Evolutionary conservation across 2,888 invertebrate genomes (phyloP).

Genomic region (Lasioglossum leucozonium): DNA sequence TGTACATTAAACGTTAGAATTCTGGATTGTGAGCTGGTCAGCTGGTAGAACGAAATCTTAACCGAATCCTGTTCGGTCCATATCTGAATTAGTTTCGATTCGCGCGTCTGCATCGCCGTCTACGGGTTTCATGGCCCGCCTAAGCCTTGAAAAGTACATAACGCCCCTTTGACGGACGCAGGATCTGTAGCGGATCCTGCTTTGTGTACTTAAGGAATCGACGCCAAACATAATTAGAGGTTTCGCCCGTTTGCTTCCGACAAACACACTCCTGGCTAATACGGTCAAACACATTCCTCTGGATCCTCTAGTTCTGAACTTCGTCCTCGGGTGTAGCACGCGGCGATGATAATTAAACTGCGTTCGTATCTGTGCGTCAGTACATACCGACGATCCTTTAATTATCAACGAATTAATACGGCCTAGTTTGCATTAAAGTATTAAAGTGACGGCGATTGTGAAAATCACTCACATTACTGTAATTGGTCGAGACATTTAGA

Average conservation of each 20-base stretch:
- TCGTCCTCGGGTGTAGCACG: slow-evolving; percentile 24
- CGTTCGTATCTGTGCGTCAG: slow-evolving; percentile 15
- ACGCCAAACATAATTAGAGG: slow-evolving; percentile 83
- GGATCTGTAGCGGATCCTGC: slow-evolving; percentile 66
- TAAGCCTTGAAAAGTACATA: slow-evolving; percentile 65
- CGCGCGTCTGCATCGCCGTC: slow-evolving; percentile 35
- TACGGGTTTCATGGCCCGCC: slow-evolving; percentile 52
- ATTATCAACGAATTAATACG: not conserved
- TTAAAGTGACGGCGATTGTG: not conserved
- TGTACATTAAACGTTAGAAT: not conserved
- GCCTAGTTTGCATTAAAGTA: not conserved
- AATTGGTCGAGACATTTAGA: not conserved
- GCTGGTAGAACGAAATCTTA: not conserved
- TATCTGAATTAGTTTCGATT: slow-evolving; percentile 56
- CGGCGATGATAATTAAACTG: slow-evolving; percentile 40
- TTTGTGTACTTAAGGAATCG: slow-evolving; percentile 80
- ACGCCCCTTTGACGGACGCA: slow-evolving; percentile 70
- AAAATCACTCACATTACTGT: not conserved
- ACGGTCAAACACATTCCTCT: slow-evolving; percentile 73
- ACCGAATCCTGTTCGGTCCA: not conserved
- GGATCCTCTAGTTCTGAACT: slow-evolving; percentile 45
- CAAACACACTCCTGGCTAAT: slow-evolving; percentile 77
- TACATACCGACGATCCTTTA: not conserved
- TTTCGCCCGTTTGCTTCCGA: slow-evolving; percentile 78
- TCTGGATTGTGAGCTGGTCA: slow-evolving; percentile 4